Percentiles rank a stretch among this genome's conserved stretches.
Conservation (phyloP, 2,888 invertebrate genomes). For the Ditylenchus weischeri region DNA sequence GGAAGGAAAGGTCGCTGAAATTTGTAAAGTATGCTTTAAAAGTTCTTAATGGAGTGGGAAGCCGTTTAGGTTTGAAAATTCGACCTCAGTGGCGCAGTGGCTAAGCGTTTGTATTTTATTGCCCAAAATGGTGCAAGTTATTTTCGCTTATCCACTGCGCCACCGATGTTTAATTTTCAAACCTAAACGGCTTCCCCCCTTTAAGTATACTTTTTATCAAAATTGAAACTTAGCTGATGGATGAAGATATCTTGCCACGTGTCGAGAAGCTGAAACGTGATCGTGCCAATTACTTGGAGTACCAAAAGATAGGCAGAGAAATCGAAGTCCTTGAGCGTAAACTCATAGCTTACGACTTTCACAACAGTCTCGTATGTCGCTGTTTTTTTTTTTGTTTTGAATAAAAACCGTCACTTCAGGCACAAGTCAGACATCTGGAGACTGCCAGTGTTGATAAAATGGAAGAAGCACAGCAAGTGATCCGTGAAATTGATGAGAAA, state of each 20-base stretch:
- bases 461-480: conserved; percentile 65
- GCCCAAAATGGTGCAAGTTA: no score
- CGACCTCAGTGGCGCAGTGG: no score
- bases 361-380: conserved; percentile 62
- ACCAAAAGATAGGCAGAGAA: conserved; percentile 78
- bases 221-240: conserved; percentile 62
- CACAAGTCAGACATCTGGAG: conserved; percentile 38
- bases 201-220: not conserved
- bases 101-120: no score
- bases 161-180: no score
- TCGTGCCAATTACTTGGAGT: conserved; percentile 78
- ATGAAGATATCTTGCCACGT: conserved; percentile 85
- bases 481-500: conserved; percentile 63
- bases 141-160: no score
- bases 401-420: conserved; percentile 7
- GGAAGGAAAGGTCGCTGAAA: conserved; percentile 81
- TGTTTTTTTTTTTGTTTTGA: not conserved
- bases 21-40: conserved; percentile 59
- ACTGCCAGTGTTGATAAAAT: conserved; percentile 31
- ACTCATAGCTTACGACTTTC: conserved; percentile 73
- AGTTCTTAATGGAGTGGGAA: not conserved
- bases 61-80: no score
- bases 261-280: conserved; percentile 81
- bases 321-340: conserved; percentile 76
- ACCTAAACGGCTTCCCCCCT: no score